Percentiles rank a stretch among this genome's conserved stretches.
These are phyloP conservation scores for Arothron firmamentum DNA, from an alignment of 2,113 vertebrate species.

Conservation along the genomic window DNA sequence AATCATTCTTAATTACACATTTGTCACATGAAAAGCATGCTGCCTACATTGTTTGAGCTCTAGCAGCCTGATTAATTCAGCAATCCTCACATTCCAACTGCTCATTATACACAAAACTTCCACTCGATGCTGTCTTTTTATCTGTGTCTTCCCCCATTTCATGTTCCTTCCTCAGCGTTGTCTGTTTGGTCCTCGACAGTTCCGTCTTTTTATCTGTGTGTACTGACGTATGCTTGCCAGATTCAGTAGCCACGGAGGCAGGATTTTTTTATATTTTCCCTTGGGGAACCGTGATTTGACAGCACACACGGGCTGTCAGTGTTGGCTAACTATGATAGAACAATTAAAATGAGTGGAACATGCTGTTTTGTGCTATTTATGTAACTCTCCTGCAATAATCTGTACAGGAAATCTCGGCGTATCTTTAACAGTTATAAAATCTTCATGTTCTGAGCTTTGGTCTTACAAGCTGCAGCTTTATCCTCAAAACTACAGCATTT, in stretches of 20 bases:
- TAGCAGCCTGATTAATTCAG: constrained; percentile 73
- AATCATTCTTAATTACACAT: constrained; percentile 79
- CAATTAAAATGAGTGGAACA: constrained; percentile 48
- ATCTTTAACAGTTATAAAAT: constrained; percentile 26
- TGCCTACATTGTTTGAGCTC: constrained; percentile 64
- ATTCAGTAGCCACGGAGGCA: constrained; percentile 56
- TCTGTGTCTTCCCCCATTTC: constrained; percentile 51
- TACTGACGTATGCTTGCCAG: constrained; percentile 60
- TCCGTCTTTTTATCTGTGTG: constrained; percentile 60
- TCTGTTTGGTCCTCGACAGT: constrained; percentile 62
- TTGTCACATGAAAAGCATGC: constrained; percentile 77
- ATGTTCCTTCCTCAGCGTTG: constrained; percentile 28
- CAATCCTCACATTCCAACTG: constrained; percentile 61
- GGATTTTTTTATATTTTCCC: constrained; percentile 35
- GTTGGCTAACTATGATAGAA: constrained; percentile 63
- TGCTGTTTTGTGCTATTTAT: constrained; percentile 51
- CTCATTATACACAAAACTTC: constrained; percentile 75
- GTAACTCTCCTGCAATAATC: constrained; percentile 32
- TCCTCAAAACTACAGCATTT: not conserved
- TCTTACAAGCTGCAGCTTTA: constrained; percentile 1
- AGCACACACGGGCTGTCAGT: constrained; percentile 62
- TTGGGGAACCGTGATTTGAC: constrained; percentile 64
- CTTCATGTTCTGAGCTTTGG: constrained; percentile 1
- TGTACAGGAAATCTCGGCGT: not conserved
- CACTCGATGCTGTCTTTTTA: constrained; percentile 59